Evolutionary conservation across 2,797 vertebrate species (phyloP).

Genomic region (Silurus lanzhouensis): DNA sequence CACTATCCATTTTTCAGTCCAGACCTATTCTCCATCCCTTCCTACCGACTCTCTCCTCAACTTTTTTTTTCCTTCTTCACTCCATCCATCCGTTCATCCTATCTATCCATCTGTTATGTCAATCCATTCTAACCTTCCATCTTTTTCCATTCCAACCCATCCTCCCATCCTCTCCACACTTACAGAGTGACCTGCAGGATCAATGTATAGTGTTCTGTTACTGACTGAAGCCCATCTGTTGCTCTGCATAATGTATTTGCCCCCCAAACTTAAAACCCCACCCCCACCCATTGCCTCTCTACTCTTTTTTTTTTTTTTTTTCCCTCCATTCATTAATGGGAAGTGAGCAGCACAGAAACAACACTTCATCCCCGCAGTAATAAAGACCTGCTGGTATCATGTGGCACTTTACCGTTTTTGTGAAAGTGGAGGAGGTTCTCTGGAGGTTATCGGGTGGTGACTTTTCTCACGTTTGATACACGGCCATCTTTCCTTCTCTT

Average conservation of each 20-base stretch:
- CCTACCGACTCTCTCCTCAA: no score
- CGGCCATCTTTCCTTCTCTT: neutral
- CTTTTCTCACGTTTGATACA: neutral
- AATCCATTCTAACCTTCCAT: neutral
- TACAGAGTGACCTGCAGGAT: neutral
- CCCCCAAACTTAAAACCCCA: neutral
- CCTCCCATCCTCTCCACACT: neutral
- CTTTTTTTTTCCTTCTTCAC: neutral
- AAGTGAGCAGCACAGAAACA: neutral
- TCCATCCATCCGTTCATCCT: neutral
- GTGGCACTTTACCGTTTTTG: neutral
- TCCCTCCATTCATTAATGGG: neutral
- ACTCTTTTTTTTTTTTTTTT: neutral
- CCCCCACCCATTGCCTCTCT: no score
- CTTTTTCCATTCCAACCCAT: neutral
- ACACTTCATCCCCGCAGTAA: neutral
- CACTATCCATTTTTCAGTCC: neutral
- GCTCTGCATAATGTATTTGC: conserved; percentile 18
- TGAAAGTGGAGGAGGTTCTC: neutral
- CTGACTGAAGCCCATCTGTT: conserved; percentile 23
- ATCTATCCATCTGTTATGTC: neutral
- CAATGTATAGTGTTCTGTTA: conserved; percentile 4
- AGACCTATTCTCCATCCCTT: neutral
- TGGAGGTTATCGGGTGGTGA: neutral
- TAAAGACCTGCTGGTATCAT: neutral